Evolutionary conservation across 2,888 invertebrate species (phyloP).

Genomic region (Tuta absoluta): DNA sequence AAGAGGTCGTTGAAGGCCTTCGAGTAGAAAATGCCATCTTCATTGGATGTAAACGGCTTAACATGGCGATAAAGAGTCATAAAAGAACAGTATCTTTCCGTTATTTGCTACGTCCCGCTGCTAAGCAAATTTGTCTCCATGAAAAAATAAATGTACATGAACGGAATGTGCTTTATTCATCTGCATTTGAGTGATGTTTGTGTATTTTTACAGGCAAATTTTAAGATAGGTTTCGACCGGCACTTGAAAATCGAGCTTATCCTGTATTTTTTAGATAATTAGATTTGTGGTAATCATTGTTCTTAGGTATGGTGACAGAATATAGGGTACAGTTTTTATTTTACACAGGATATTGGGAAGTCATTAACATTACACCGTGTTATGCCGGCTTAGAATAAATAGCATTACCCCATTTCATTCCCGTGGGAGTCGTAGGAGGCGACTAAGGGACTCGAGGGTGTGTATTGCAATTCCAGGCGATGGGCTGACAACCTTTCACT

Average conservation of each 20-base stretch:
- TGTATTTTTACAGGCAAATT: neutral
- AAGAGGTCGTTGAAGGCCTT: conserved; percentile 8
- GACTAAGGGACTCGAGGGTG: too few relatives aligned
- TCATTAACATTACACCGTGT: too few relatives aligned
- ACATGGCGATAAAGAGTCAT: conserved; percentile 27
- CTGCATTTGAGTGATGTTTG: conserved; percentile 2
- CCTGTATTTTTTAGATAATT: too few relatives aligned
- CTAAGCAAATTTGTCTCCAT: conserved; percentile 24
- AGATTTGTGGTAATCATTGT: too few relatives aligned
- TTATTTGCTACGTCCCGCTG: conserved; percentile 16
- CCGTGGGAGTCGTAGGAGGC: too few relatives aligned
- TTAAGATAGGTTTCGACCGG: neutral
- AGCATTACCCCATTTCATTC: too few relatives aligned
- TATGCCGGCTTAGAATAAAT: too few relatives aligned
- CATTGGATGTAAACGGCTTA: conserved; percentile 25
- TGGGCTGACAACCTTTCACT: too few relatives aligned
- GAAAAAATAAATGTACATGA: conserved; percentile 2
- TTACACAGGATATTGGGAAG: too few relatives aligned
- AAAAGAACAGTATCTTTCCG: conserved; percentile 24
- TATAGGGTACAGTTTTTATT: too few relatives aligned
- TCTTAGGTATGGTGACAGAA: too few relatives aligned
- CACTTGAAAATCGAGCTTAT: neutral
- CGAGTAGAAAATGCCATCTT: conserved; percentile 23
- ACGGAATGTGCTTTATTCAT: conserved; percentile 1
- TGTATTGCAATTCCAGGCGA: too few relatives aligned